Conservation (phyloP, 2,888 invertebrate species). For the Notocelia uddmanniana region DNA sequence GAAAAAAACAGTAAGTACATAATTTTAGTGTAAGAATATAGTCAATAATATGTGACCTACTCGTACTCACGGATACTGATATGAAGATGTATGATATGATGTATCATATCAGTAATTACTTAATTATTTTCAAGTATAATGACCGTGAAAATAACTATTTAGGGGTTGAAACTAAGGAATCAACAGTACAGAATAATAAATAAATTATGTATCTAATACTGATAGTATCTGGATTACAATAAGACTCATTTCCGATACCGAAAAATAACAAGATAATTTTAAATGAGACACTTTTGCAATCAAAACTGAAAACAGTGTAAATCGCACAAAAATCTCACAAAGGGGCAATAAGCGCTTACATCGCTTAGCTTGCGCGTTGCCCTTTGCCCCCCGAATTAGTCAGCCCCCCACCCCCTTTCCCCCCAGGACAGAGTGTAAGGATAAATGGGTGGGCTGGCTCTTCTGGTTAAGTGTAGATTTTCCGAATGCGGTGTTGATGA, state of each 20-base stretch:
- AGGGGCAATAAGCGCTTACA: conserved; percentile 71
- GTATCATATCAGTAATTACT: no score
- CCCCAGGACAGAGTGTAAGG: conserved; percentile 80
- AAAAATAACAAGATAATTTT: not conserved
- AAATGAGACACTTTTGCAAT: not conserved
- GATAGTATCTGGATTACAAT: not conserved
- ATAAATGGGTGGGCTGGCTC: conserved; percentile 86
- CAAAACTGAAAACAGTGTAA: conserved; percentile 54
- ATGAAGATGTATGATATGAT: no score
- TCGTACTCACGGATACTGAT: no score
- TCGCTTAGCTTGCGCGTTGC: conserved; percentile 67
- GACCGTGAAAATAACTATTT: no score
- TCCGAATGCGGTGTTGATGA: conserved; percentile 87
- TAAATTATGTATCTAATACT: no score
- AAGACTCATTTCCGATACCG: not conserved
- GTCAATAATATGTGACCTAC: no score
- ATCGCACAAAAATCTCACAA: conserved; percentile 60
- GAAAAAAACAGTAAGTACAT: no score
- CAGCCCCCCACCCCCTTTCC: conserved; percentile 55
- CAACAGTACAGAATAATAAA: no score
- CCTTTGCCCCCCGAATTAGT: conserved; percentile 78
- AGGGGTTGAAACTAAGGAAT: no score
- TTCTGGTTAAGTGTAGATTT: conserved; percentile 86
- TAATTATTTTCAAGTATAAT: no score
- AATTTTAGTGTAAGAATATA: no score